Evolutionary conservation across 2,797 vertebrate species (phyloP), one percentile per base, ranked within the genome.

Genomic region (Lepidocolaptes lacrymiger): DNA sequence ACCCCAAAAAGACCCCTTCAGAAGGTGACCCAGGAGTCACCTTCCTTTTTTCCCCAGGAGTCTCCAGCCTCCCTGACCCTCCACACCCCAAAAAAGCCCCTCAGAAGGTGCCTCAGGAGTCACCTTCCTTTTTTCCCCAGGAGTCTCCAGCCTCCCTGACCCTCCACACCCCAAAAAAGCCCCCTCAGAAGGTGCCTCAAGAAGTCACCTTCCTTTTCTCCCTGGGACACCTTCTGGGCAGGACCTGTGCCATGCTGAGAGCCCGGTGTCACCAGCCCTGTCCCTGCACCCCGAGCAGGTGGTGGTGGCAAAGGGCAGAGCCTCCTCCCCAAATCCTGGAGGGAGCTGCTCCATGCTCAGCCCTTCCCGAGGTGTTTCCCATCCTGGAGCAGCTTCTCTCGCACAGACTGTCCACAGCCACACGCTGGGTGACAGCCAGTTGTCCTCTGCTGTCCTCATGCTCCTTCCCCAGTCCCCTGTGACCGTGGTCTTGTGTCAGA

Each of bases 401-500:
- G 0, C 48, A 27, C 55, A 14, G n/a, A 14, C 39, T 34, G 20
- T 20, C 41, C 2, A 6, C 59, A 64, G 59, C 69, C 73, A 23
- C 12, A 0, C 41, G 37, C 34, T 7, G 1, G 59, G 51, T n/a
- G 59, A 32, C 22, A 62, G 30, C 43, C 34, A 19, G n/a, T 32
- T 10, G 6, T 81, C 26, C 58, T 89, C 69, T 88, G n/a, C 49
- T 2, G 0, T 43, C 37, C 41, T 83, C 16, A 0, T 0, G 0
- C 90, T 41, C 32, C 20, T 73, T 76, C 22, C 28, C 54, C 0
- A 0, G 2, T 23, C 24, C 62, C 54, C 28, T 28, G 58, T 6
- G 19, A 14, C 36, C 8, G 0, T 0, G 0, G 32, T 68, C 23
- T 64, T 1, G 3, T 56, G 2, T 36, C 4, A 11, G 76, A 48